Conservation (phyloP, 1,140 invertebrate species). For the Latrodectus geometricus region DNA sequence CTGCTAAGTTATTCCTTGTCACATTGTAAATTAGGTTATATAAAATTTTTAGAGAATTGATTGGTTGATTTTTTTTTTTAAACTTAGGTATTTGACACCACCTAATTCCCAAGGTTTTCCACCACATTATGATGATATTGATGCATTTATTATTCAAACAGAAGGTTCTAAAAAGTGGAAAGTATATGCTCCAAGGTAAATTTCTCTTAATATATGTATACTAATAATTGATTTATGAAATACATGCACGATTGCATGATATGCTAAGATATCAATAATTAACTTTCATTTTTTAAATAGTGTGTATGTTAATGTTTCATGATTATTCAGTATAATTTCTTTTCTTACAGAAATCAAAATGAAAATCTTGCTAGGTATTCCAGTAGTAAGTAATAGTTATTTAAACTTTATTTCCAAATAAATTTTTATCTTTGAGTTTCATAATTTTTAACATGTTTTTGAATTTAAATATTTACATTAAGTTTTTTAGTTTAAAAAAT, state of each 20-base stretch:
- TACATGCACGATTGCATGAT: too few relatives aligned
- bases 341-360: constrained; percentile 66
- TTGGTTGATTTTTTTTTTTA: too few relatives aligned
- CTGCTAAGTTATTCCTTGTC: too few relatives aligned
- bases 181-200: constrained; percentile 82
- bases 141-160: constrained; percentile 96
- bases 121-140: constrained; percentile 98
- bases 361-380: constrained; percentile 84
- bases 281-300: neutral
- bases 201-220: neutral
- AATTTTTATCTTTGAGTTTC: too few relatives aligned
- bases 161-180: constrained; percentile 97
- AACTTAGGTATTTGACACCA: constrained; percentile 86
- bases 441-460: too few relatives aligned
- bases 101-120: constrained; percentile 96
- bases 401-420: neutral
- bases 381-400: constrained; percentile 72
- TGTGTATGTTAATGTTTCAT: too few relatives aligned
- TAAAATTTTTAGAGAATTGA: too few relatives aligned
- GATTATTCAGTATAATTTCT: too few relatives aligned
- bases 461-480: too few relatives aligned
- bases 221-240: neutral
- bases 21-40: too few relatives aligned
- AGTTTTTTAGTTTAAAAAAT: too few relatives aligned
- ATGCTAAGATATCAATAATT: neutral